Evolutionary conservation across 1,140 invertebrate species (phyloP).

Genomic region (Chrysopa pallens): DNA sequence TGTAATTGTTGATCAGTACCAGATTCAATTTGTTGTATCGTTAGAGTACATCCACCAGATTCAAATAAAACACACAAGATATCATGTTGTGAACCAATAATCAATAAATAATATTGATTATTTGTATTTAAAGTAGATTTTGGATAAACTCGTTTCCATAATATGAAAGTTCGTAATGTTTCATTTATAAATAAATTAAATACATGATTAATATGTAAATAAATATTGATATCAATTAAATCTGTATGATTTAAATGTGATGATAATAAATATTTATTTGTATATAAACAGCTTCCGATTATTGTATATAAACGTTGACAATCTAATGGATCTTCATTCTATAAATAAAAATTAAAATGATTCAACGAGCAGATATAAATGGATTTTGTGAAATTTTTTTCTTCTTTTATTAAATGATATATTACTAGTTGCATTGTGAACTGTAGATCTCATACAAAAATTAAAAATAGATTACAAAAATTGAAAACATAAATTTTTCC

Average conservation of each 20-base stretch:
- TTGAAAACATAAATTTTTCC: too few relatives aligned
- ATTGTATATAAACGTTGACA: conserved; percentile 61
- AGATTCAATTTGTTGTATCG: too few relatives aligned
- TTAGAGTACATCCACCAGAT: conserved; percentile 33
- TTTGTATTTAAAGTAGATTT: conserved; percentile 27
- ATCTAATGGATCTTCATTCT: conserved; percentile 60
- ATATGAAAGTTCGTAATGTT: conserved; percentile 45
- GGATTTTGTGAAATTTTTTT: too few relatives aligned
- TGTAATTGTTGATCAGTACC: too few relatives aligned
- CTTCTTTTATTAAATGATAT: too few relatives aligned
- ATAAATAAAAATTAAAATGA: conserved; percentile 12
- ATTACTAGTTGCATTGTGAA: too few relatives aligned
- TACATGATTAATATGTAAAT: conserved; percentile 45
- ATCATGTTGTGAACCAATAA: conserved; percentile 43
- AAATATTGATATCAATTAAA: conserved; percentile 48
- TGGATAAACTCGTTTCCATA: conserved; percentile 57
- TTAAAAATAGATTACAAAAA: too few relatives aligned
- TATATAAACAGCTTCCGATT: conserved; percentile 52
- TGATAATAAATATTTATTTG: conserved; percentile 47
- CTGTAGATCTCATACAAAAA: too few relatives aligned
- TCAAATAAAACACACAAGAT: conserved; percentile 52
- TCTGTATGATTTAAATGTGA: conserved; percentile 53
- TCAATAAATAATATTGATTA: conserved; percentile 48
- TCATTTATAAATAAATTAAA: conserved; percentile 42
- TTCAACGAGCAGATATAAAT: too few relatives aligned